phyloP scores from a whole-genome alignment of 37 sponge, comb jelly and placozoan genomes.

The Spongia lamella region DNA sequence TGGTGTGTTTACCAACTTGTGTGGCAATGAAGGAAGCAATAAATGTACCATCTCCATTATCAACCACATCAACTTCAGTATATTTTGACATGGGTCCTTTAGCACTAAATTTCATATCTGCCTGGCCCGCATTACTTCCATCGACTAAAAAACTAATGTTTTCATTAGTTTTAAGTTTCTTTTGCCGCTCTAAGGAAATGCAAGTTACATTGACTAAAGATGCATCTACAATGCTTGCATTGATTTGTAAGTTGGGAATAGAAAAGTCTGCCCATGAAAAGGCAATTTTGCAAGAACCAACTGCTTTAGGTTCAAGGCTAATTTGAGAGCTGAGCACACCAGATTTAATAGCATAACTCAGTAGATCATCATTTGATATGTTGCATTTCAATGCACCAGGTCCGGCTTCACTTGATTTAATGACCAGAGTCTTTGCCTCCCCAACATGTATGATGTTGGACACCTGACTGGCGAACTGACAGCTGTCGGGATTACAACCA shows the following conservation, averaged over 20 bases:
- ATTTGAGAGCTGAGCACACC: too few species aligned
- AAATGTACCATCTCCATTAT: neutral
- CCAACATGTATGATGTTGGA: slow-evolving; percentile 39
- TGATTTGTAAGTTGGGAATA: slow-evolving; percentile 38
- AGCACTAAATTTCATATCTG: too few species aligned
- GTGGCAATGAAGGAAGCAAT: too few species aligned
- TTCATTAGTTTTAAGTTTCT: too few species aligned
- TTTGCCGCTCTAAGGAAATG: too few species aligned
- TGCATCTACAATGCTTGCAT: slow-evolving; percentile 42
- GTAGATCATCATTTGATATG: neutral
- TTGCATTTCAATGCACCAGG: slow-evolving; percentile 52
- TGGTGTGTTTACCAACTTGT: too few species aligned
- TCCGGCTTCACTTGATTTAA: slow-evolving; percentile 66
- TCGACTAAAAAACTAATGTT: too few species aligned
- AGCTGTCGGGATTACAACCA: slow-evolving; percentile 65
- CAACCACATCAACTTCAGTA: slow-evolving; percentile 21
- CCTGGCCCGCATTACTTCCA: too few species aligned
- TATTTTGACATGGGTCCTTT: too few species aligned
- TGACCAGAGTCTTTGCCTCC: slow-evolving; percentile 28
- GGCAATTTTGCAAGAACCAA: slow-evolving; percentile 35
- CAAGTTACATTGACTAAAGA: too few species aligned
- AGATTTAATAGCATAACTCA: neutral
- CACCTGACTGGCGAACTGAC: slow-evolving; percentile 24
- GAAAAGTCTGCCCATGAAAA: slow-evolving; percentile 55
- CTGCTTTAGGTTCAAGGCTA: neutral